Evolutionary conservation across 2,113 vertebrate species (phyloP), one percentile per base, ranked within the genome.

Genomic region (Psittacula cyanocephala): DNA sequence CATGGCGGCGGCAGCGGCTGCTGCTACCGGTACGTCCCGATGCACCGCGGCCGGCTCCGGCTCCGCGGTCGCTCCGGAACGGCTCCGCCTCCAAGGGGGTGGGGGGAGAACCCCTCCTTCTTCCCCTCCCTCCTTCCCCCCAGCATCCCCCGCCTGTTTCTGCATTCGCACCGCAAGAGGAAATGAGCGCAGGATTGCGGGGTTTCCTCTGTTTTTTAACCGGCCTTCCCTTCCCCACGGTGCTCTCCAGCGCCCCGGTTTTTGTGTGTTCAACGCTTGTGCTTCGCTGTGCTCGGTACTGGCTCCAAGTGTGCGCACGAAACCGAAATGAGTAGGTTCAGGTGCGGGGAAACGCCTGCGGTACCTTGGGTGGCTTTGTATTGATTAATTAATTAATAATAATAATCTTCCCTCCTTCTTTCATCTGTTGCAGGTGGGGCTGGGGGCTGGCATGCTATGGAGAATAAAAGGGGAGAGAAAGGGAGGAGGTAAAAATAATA

Each of bases 1-100:
- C 98, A 98, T 98, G 93, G 88, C 72, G 81, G 77, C 77, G 6
- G 27, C 41, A 7, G 55, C 31, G 13, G 12, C 33, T 35, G 10
- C 52, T 9, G 41, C 57, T 28, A 39, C 69, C 44, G 44, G 53
- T 25, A 41, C 43, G 43, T 60, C 71, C 65, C 41, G 75, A 35
- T 17, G 74, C 17, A 10, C 72, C 49, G 60, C 82, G n/a, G n/a
- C 64, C 75, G 12, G 29, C 77, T 22, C 59, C 74, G 12, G 29
- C 77, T 22, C n/a, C 28, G 31, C 23, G n/a, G n/a, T 60, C 49
- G 53, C 29, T 25, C 18, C 55, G 6, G 28, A 46, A 39, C 50
- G 10, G 79, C 39, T 52, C 53, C 76, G 44, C 82, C 75, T 41
- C 57, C 57, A 23, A 59, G 4, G 20, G 55, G 55, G 55, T 59